Base-by-base conservation (phyloP, 2,797 vertebrate genomes). In the Sternarchorhynchus goeldii region DNA sequence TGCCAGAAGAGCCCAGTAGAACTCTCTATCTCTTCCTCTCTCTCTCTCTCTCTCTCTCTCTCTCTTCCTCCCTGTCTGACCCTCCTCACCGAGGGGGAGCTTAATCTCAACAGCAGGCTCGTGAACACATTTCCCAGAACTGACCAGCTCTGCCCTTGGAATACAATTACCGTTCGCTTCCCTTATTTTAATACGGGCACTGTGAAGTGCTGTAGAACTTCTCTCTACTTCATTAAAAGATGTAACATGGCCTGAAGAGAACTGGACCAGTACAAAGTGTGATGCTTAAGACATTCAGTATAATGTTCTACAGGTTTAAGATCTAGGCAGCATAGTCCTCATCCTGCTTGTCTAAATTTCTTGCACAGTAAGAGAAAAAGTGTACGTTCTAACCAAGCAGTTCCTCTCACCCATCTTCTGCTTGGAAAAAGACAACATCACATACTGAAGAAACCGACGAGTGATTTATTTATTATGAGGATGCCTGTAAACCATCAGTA, bases 401-500 rank as follows among this genome's bases (percentile, higher is more conserved):
- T 67, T 57, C 16, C 31, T 66, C 53, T 62, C 73, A 18, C 41
- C 34, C 50, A 7, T 62, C 57, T 67, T 80, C 62, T 78, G 64
- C 66, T 56, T 20, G 59, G 45, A 34, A 76, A 78, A 76, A 75
- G 66, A 77, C 63, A 78, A 77, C 76, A 57, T 63, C 71, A 72
- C 74, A 82, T 74, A 57, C 55, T 72, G 64, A 75, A 82, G 73
- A 82, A 81, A 82, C 70, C 60, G 25, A 73, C 70, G 58, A 73
- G 69, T 81, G 66, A 77, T 79, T 87, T 80, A 85, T 81, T 85
- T 82, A 83, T 83, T 62, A 76, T 82, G 73, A 55, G 21, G 81
- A 73, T 83, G 53, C 81, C 63, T 58, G 62, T 70, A 77, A 84
- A 79, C 75, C 71, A 78, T 73, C 21, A 70, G 45, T 86, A n/a